Evolutionary conservation across 2,113 vertebrate genomes (phyloP).

Genomic region (Misgurnus anguillicaudatus): DNA sequence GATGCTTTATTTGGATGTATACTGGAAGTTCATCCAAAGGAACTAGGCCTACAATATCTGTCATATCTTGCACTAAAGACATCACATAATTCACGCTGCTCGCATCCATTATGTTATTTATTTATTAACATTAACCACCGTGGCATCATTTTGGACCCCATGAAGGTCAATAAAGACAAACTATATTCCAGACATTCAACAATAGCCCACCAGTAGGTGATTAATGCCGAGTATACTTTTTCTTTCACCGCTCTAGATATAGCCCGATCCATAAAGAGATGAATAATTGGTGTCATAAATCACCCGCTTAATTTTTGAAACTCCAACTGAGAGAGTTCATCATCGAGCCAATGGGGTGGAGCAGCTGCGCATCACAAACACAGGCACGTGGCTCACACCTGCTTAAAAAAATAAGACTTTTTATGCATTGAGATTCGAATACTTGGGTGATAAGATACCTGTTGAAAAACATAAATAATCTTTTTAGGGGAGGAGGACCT

Average conservation of each 20-base stretch:
- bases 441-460: background rate
- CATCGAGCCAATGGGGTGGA: constrained; percentile 65
- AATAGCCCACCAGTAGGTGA: constrained; percentile 65
- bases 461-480: background rate
- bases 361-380: constrained; percentile 61
- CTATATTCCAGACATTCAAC: constrained; percentile 60
- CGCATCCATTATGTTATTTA: background rate
- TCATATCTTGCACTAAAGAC: background rate
- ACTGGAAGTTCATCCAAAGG: too few relatives aligned
- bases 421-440: background rate
- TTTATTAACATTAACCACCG: background rate
- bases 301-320: constrained; percentile 64
- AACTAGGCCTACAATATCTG: background rate
- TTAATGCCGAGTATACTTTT: constrained; percentile 61
- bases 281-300: constrained; percentile 79
- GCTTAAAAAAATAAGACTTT: constrained; percentile 59
- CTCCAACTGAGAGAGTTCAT: constrained; percentile 59
- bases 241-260: constrained; percentile 61
- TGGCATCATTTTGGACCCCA: background rate
- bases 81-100: background rate
- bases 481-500: background rate
- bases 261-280: constrained; percentile 67
- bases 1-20: too few relatives aligned
- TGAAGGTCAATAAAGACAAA: constrained; percentile 44
- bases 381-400: constrained; percentile 79